Evolutionary conservation across 2,113 vertebrate species (phyloP), one percentile per base, ranked within the genome.

Genomic region (Trichomycterus rosablanca): DNA sequence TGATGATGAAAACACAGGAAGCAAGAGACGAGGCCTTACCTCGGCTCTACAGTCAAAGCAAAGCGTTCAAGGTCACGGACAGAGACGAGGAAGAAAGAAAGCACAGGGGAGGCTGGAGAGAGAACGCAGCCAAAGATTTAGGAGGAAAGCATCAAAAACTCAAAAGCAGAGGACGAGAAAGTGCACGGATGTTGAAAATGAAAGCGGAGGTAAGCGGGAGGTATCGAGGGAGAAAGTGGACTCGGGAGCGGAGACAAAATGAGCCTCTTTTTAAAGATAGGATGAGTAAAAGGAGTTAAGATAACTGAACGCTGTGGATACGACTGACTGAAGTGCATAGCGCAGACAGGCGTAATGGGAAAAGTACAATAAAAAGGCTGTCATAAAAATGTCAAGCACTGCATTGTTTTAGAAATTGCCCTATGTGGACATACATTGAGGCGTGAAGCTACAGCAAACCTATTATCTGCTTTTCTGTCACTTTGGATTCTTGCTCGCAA

Each of bases 391-490:
- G 74, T 85, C 86, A 85, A 76, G 76, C 77, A 71, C 68, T 45
- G 73, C 79, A 80, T 78, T 66, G 76, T 79, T 84, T 78, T 79
- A 80, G 78, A 84, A 84, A 87, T 75, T 78, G 77, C 83, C 81
- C 74, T 80, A 81, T 83, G 84, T 81, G 84, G 86, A 86, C 84
- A 76, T 59, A 84, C 84, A 75, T 76, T 82, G 77, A 83, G 82
- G 81, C 83, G 77, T 84, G 84, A 87, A 81, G 78, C 79, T 87
- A 82, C 84, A 83, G 81, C 81, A 80, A 87, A 87, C 81, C 84
- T 83, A 87, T 87, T 87, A 87, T 87, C 84, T 87, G 74, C 83
- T 78, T 77, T 82, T 83, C 82, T 84, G 82, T 86, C 84, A 84
- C 83, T 86, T 85, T 81, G 76, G 78, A 74, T 82, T 83, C 80